phyloP scores from a whole-genome alignment of 2,888 invertebrate genomes.

The Andrena chrysosceles region DNA sequence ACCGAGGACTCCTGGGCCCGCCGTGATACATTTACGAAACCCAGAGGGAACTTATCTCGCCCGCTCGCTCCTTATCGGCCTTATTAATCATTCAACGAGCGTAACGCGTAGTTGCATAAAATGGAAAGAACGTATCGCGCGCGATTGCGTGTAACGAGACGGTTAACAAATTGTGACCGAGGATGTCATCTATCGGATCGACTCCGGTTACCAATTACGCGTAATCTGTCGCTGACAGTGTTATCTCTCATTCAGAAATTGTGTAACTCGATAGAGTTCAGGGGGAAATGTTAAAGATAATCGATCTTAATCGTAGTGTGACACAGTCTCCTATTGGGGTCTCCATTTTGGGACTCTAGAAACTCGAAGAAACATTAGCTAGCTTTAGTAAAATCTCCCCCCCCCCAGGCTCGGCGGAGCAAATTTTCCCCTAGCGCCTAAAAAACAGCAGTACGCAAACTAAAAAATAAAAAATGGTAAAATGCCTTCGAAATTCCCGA shows the following conservation, averaged over 20 bases:
- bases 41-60: constrained; percentile 30
- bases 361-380: too few relatives aligned
- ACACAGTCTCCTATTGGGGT: not conserved
- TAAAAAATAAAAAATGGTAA: too few relatives aligned
- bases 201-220: constrained; percentile 47
- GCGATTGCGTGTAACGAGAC: constrained; percentile 46
- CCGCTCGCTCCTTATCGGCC: constrained; percentile 43
- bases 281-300: not conserved
- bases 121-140: constrained; percentile 51
- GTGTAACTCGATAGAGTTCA: not conserved
- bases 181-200: constrained; percentile 55
- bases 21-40: constrained; percentile 27
- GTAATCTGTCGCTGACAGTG: constrained; percentile 34
- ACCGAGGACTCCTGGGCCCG: constrained; percentile 11
- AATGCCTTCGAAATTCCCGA: too few relatives aligned
- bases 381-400: too few relatives aligned
- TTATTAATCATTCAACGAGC: constrained; percentile 59
- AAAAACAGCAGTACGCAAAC: too few relatives aligned
- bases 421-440: too few relatives aligned
- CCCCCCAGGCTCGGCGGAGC: too few relatives aligned
- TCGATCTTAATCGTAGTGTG: not conserved
- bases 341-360: too few relatives aligned
- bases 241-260: constrained; percentile 37
- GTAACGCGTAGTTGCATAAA: constrained; percentile 50
- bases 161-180: constrained; percentile 57